Evolutionary conservation across 2,797 vertebrate genomes (phyloP).

Genomic region (Hemitrygon akajei): DNA sequence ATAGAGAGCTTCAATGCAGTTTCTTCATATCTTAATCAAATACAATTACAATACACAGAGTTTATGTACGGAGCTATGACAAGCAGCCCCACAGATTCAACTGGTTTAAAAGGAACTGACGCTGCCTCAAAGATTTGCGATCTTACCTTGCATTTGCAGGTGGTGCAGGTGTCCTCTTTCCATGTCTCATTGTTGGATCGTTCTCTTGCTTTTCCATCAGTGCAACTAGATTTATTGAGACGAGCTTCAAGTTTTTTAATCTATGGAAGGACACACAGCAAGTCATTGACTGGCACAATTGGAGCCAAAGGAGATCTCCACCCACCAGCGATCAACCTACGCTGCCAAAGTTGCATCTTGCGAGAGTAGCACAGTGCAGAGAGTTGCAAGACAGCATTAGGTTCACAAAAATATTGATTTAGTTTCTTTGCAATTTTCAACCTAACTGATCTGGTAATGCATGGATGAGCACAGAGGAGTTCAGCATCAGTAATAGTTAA

Average conservation of each 20-base stretch:
- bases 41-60: neutral
- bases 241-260: conserved; percentile 91
- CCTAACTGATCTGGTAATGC: too few relatives aligned
- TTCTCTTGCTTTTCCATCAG: conserved; percentile 68
- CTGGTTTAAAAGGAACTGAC: neutral
- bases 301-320: neutral
- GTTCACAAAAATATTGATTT: neutral
- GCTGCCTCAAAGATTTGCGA: neutral
- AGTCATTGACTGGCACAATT: neutral
- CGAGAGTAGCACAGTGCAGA: neutral
- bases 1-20: neutral
- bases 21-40: neutral
- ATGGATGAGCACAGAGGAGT: too few relatives aligned
- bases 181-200: conserved; percentile 70
- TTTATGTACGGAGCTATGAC: neutral
- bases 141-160: conserved; percentile 86
- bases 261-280: conserved; percentile 52
- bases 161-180: conserved; percentile 77
- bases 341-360: neutral
- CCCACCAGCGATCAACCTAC: neutral
- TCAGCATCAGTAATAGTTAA: too few relatives aligned
- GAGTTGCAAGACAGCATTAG: neutral
- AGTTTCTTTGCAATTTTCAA: neutral
- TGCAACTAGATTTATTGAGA: conserved; percentile 78
- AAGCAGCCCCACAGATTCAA: neutral